Base-by-base conservation (phyloP, 2,888 invertebrate species). In the Bellardia bayeri region DNA sequence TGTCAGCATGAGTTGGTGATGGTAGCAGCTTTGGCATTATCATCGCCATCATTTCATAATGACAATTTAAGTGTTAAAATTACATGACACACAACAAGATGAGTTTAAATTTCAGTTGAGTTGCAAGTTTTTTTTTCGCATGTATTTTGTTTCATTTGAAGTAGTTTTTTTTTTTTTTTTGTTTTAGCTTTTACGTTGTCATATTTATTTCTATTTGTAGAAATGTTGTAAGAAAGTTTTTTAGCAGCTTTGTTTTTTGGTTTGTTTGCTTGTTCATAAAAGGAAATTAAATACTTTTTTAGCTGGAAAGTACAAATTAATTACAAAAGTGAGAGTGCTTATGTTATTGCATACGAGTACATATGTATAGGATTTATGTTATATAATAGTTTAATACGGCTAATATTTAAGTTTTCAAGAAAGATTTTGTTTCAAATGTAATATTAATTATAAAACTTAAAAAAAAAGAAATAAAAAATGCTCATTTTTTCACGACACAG, bases 51-150 rank as follows among this genome's bases (percentile, higher is more conserved):
- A 58, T 58, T 61, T 78, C 66, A 85, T 76, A 68, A 76, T 81
- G 78, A 71, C 61, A 72, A 76, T 76, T 82, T 54, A 83, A 88
- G 85, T 88, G 85, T 85, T 76, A 83, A 87, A 82, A 87, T 85
- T 87, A 82, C 84, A 87, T 87, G 87, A 85, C 87, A 87, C 64
- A 85, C 56, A 85, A 88, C 88, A 68, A 82, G 82, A 84, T 79
- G 51, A 87, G 72, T 85, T 72, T 76, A 66, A 51, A 79, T 86
- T 79, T 69, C 68, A 85, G 33, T 81, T 64, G 58, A 75, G 23
- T 74, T 63, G 68, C 30, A 68, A 61, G 40, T 4, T 33, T 49
- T 86, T 40, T 72, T 61, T n/a, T 30, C 23, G 0, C 66, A 71
- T 42, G 49, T 51, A 13, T 68, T 63, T 51, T 30, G 4, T 66